Percentiles rank a stretch among this genome's conserved stretches.
Evolutionary conservation across 2,113 vertebrate species (phyloP).

Genomic region (Vulpes vulpes): DNA sequence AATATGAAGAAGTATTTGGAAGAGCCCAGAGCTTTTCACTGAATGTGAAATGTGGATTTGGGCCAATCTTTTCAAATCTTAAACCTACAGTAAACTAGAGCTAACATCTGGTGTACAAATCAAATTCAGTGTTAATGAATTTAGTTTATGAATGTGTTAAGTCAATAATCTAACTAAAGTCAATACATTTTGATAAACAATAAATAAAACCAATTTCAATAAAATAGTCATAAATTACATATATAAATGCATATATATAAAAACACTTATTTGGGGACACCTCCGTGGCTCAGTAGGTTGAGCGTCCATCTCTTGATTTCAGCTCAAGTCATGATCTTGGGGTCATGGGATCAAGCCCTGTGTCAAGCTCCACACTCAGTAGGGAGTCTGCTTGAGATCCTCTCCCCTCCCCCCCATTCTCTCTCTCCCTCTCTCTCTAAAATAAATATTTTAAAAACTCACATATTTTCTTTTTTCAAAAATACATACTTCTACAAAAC

Average conservation of each 20-base stretch:
- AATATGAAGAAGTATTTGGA: not conserved
- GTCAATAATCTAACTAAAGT: not conserved
- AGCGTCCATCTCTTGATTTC: not conserved
- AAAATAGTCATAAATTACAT: not conserved
- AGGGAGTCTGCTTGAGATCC: not conserved
- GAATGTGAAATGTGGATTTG: not conserved
- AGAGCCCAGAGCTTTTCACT: rapidly evolving
- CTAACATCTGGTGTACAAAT: not conserved
- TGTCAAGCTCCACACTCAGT: not conserved
- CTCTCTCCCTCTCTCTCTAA: not conserved
- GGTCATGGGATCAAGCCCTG: not conserved
- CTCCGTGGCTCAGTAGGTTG: not conserved
- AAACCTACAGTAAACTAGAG: not conserved
- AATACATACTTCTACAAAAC: not conserved
- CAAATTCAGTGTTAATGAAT: not conserved
- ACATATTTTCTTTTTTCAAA: not conserved
- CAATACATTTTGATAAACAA: not conserved
- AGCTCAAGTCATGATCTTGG: not conserved
- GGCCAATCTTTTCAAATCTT: not conserved
- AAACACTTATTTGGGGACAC: not conserved
- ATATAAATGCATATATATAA: not conserved
- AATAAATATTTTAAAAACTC: not conserved
- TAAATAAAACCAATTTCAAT: not conserved
- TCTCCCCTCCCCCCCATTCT: not conserved
- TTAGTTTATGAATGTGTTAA: not conserved